A percentile compares a stretch with the other conserved stretches of the same genome.
Evolutionary conservation across 2,113 vertebrate genomes (phyloP).

Genomic region (human (Homo sapiens)): GRCh38 chr19:47651001-47651500

Average conservation of each 20-base stretch:
- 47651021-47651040: not conserved
- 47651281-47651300: not conserved
- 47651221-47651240: not conserved
- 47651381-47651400: not conserved
- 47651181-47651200: not conserved
- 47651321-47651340: not conserved
- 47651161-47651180: not conserved
- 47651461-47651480: slow-evolving; percentile 53
- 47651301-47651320: not conserved
- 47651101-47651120: not conserved
- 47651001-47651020: accelerated
- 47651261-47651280: not conserved
- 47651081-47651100: not conserved
- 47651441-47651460: not conserved
- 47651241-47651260: not conserved
- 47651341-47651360: not conserved
- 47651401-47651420: no score
- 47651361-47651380: not conserved
- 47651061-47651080: not conserved
- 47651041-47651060: not conserved
- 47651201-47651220: not conserved
- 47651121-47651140: accelerated
- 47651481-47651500: slow-evolving; percentile 88
- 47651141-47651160: not conserved
- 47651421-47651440: not conserved